These are phyloP conservation scores for Stenolophus ochropezus DNA, from an alignment of 2,888 invertebrate species.

Conservation along the genomic window DNA sequence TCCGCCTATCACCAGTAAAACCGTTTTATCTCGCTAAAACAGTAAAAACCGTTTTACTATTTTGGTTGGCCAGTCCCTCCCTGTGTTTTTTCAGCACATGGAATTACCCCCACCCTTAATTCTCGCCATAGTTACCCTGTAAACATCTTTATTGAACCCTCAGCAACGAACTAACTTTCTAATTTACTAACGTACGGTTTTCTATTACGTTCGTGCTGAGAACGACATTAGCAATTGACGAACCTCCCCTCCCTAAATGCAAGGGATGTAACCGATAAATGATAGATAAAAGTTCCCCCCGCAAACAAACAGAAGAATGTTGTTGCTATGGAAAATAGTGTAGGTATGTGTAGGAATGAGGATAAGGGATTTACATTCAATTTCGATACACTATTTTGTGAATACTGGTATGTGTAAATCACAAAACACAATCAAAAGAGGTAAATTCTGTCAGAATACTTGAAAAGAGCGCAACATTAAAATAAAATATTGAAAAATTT, in stretches of 20 bases:
- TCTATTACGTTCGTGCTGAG: background rate
- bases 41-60: too few species aligned
- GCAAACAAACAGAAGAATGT: background rate
- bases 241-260: background rate
- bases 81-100: slow-evolving; percentile 7
- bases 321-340: background rate
- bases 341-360: background rate
- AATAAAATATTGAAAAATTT: too few species aligned
- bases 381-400: background rate
- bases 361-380: too few species aligned
- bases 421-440: too few species aligned
- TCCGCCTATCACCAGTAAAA: background rate
- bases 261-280: background rate
- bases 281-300: background rate
- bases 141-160: slow-evolving; percentile 55
- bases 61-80: too few species aligned
- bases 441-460: too few species aligned
- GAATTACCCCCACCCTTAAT: slow-evolving; percentile 26
- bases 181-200: background rate
- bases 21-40: too few species aligned
- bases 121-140: slow-evolving; percentile 54
- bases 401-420: too few species aligned
- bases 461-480: too few species aligned
- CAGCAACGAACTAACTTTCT: background rate
- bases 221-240: background rate